Base-by-base conservation (phyloP, 64 coral and sea anemone species). In the Orbicella faveolata region DNA sequence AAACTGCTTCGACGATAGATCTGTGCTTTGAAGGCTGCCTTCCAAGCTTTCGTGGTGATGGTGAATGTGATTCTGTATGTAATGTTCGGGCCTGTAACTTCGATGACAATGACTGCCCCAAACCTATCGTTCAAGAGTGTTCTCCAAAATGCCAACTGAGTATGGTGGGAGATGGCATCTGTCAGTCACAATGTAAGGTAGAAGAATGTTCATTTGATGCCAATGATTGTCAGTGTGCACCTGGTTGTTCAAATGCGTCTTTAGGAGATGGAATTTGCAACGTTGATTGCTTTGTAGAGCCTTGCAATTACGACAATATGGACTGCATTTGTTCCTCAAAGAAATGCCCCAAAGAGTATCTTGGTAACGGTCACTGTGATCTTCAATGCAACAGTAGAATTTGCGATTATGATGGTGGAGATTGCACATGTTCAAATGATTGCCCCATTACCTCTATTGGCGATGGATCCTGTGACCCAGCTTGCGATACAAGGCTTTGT, bases 131-230 rank as follows among this genome's bases (percentile, higher is more conserved):
- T 15, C 35, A 91, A 57, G 80, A 80, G 52, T 94, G 93, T 51
- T 66, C 81, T 66, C 51, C 83, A 6, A 89, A 72, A 33, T 94
- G 93, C 53, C 35, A 17, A 52, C 18, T 94, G 34, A 51, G 53
- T 18, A 94, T 94, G 93, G 68, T 91, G 41, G 93, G 93, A 34
- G 93, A 94, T 81, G 89, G 83, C 44, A 88, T 73, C 55, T 94
- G 93, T 65, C 93, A 94, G 18, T 44, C 52, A 16, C 51, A 90
- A 53, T 94, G 93, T 34, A 65, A 87, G 26, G 93, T 94, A 51
- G 77, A 89, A 7, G 82, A 94, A 83, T 94, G 93, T 79, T 90
- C 88, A 4, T 94, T 81, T 74, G 93, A 94, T 37, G 93, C 83
- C 79, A 76, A 33, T 3, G 93, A 94, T 72, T 94, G 93, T 41